These are phyloP conservation scores for Dolichotis patagonum DNA, from an alignment of 2,113 vertebrate genomes.

Conservation along the genomic window DNA sequence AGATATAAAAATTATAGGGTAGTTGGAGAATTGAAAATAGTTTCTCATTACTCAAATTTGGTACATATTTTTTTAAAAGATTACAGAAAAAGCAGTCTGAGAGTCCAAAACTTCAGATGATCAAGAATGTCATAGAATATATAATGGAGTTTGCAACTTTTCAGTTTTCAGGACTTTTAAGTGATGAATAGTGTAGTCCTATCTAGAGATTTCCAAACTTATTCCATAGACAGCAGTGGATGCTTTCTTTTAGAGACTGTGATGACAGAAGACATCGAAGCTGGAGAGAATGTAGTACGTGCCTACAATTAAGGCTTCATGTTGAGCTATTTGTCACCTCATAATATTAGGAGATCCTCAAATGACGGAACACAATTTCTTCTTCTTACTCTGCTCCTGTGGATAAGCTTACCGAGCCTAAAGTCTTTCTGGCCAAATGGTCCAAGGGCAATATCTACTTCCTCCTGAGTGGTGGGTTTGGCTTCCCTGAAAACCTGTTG, in stretches of 20 bases:
- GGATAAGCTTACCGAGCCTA: too few relatives aligned
- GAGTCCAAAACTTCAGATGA: neutral
- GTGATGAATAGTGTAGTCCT: neutral
- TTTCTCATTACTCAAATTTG: neutral
- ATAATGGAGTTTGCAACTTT: neutral
- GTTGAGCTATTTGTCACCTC: neutral
- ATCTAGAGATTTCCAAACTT: neutral
- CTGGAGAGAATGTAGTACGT: neutral
- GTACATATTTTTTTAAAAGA: neutral
- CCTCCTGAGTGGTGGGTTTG: neutral
- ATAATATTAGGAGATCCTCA: neutral
- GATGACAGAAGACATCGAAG: neutral
- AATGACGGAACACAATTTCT: neutral
- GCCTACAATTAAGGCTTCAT: neutral
- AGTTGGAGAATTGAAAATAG: slow-evolving; percentile 8
- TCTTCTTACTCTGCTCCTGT: neutral
- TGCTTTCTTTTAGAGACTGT: neutral
- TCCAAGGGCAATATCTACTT: neutral
- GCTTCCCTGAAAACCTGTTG: neutral
- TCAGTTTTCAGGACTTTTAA: neutral
- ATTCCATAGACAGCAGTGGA: neutral
- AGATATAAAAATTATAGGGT: neutral
- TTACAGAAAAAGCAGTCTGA: neutral
- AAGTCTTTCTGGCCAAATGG: neutral
- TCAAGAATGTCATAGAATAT: neutral